Percentiles rank a stretch among this genome's conserved stretches.
These are phyloP conservation scores for Grus americana DNA, from an alignment of 2,113 vertebrate genomes.

Conservation along the genomic window DNA sequence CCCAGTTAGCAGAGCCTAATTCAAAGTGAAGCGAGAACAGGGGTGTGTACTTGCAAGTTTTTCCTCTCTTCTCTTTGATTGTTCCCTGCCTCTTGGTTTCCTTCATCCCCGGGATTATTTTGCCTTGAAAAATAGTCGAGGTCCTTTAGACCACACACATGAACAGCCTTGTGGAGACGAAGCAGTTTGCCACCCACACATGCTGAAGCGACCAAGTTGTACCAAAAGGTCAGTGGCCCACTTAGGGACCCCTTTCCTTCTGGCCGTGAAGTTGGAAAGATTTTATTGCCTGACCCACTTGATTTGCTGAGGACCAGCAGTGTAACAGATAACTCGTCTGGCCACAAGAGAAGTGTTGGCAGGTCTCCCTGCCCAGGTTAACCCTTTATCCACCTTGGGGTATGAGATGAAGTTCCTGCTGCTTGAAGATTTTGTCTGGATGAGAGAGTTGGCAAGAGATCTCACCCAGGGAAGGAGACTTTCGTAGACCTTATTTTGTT, in stretches of 20 bases:
- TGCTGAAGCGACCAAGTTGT: background rate
- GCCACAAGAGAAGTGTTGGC: background rate
- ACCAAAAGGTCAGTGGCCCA: background rate
- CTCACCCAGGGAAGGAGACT: background rate
- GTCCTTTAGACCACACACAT: background rate
- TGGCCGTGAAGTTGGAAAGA: background rate
- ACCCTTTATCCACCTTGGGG: background rate
- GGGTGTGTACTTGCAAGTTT: rapidly evolving
- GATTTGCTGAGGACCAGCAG: background rate
- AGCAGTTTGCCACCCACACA: background rate
- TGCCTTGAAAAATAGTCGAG: background rate
- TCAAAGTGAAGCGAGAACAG: background rate
- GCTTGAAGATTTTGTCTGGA: background rate
- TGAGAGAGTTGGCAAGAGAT: background rate
- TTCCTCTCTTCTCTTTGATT: background rate
- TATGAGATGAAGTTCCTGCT: background rate
- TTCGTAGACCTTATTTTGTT: background rate
- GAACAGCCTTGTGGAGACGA: background rate
- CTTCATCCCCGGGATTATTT: background rate
- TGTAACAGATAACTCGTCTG: rapidly evolving
- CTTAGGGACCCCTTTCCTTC: background rate
- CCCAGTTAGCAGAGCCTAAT: background rate
- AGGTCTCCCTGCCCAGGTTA: background rate
- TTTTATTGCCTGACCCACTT: background rate
- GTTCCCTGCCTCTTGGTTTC: background rate